Conservation (phyloP, 2,797 vertebrate genomes). For the Ammospiza maritima region DNA sequence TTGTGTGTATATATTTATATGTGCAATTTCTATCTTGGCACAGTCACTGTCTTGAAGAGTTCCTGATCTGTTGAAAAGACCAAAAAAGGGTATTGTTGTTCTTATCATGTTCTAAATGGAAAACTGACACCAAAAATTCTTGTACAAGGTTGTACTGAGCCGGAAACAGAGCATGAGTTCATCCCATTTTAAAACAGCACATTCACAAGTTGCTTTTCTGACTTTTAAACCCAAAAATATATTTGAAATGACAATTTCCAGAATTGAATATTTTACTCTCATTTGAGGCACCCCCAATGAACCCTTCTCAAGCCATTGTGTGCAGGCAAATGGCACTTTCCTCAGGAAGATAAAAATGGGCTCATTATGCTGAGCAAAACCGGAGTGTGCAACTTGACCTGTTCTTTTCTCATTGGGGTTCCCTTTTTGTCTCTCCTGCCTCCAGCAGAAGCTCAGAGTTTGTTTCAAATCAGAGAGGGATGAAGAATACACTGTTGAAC, state of each 20-base stretch:
- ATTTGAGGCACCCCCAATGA: background rate
- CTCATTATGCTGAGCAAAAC: background rate
- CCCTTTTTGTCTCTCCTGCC: background rate
- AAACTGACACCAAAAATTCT: background rate
- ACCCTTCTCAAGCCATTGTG: background rate
- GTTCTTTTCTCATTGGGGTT: background rate
- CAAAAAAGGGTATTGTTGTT: background rate
- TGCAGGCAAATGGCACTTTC: background rate
- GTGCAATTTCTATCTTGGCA: background rate
- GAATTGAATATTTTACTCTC: background rate
- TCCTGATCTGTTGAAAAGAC: background rate
- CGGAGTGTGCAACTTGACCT: background rate
- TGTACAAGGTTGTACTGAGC: background rate
- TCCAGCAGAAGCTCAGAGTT: background rate
- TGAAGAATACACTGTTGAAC: background rate
- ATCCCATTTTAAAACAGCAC: background rate
- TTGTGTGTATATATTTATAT: background rate
- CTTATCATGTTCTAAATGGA: background rate
- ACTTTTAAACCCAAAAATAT: background rate
- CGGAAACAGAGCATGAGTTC: background rate
- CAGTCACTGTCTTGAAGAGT: background rate
- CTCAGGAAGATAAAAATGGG: background rate
- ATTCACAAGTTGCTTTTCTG: background rate
- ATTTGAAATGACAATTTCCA: background rate
- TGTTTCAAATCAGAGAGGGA: background rate